These are phyloP conservation scores for Thymallus thymallus DNA, from an alignment of 2,113 vertebrate species.

Conservation along the genomic window DNA sequence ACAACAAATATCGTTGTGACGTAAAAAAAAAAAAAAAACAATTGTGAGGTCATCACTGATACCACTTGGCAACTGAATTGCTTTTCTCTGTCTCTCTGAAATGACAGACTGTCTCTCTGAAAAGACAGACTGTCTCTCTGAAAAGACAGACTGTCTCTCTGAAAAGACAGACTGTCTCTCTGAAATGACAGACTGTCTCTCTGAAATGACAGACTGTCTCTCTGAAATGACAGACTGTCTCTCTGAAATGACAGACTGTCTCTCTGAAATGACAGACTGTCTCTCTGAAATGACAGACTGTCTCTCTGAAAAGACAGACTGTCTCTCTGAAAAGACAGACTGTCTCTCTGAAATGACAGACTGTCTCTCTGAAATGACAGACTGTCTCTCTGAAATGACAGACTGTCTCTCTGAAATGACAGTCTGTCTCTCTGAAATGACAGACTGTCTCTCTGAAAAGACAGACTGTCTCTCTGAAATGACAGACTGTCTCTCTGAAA, in stretches of 20 bases:
- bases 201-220: conserved; percentile 49
- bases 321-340: conserved; percentile 50
- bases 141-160: conserved; percentile 38
- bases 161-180: too few species aligned
- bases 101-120: conserved; percentile 38
- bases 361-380: conserved; percentile 47
- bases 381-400: conserved; percentile 34
- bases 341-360: conserved; percentile 35
- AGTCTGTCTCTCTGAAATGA: too few species aligned
- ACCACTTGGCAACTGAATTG: conserved; percentile 49
- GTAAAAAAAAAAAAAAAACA: too few species aligned
- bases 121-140: too few species aligned
- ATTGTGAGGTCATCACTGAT: conserved; percentile 35
- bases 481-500: conserved; percentile 44
- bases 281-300: conserved; percentile 49
- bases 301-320: conserved; percentile 33
- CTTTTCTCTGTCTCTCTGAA: conserved; percentile 54
- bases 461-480: too few species aligned
- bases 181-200: conserved; percentile 38
- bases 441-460: conserved; percentile 44
- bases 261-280: conserved; percentile 37
- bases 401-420: conserved; percentile 47
- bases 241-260: conserved; percentile 47
- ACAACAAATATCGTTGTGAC: conserved; percentile 26
- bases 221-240: conserved; percentile 40